These are phyloP conservation scores for Tuberolachnus salignus DNA, from an alignment of 2,888 invertebrate genomes.

Conservation along the genomic window DNA sequence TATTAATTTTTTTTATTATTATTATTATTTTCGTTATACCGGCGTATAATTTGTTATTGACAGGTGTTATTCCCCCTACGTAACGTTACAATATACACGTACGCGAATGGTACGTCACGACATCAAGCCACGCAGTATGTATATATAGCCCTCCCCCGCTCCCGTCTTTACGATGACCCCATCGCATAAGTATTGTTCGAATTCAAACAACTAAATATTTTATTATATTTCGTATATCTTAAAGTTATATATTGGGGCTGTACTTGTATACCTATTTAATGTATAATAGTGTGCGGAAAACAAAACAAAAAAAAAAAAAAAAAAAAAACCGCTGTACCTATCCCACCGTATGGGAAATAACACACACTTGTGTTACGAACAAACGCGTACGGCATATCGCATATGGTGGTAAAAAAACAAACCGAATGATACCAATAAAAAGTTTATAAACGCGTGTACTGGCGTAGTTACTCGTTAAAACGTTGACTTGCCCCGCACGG, in stretches of 20 bases:
- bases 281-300: not conserved
- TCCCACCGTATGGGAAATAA: not conserved
- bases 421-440: too few relatives aligned
- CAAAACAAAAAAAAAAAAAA: not conserved
- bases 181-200: not conserved
- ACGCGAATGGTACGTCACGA: not conserved
- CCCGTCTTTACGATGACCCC: not conserved
- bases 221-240: not conserved
- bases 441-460: too few relatives aligned
- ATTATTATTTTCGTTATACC: not conserved
- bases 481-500: too few relatives aligned
- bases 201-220: not conserved
- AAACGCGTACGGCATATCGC: not conserved
- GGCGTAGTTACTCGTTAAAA: too few relatives aligned
- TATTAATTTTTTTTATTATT: not conserved
- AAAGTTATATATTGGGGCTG: not conserved
- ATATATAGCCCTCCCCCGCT: too few relatives aligned
- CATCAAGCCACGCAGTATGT: not conserved
- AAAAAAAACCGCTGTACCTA: not conserved
- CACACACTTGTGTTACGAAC: constrained; percentile 29
- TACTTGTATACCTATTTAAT: too few relatives aligned
- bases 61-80: constrained; percentile 3
- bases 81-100: not conserved
- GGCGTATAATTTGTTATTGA: not conserved
- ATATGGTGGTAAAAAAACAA: not conserved